Evolutionary conservation across 2,113 vertebrate species (phyloP), one percentile per base, ranked within the genome.

Genomic region (Amphiprion ocellaris): DNA sequence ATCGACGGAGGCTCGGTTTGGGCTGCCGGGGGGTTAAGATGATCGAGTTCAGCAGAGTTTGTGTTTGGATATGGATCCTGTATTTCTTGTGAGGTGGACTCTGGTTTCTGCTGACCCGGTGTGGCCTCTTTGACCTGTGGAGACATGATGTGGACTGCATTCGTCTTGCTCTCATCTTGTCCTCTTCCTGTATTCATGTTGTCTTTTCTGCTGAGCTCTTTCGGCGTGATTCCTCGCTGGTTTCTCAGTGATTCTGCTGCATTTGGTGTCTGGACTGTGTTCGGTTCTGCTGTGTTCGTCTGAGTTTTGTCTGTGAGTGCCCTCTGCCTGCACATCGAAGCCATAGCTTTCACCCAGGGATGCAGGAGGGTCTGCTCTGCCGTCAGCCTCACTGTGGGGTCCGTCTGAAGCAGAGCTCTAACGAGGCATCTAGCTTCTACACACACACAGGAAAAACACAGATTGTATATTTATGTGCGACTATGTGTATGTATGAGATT

Each of bases 381-480:
- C 0, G 96, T 97, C 84, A 96, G 95, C 65, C 98, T 95, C 72
- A 94, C 92, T 55, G 91, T 91, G 19, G 96, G 96, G 59, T 99
- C 95, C 9, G 96, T 92, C 88, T 96, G 95, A 88, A 99, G 88
- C 77, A 99, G 92, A 84, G 93, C 95, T 82, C 88, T 94, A 75
- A 99, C 95, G 60, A 99, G 94, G 81, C 93, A 94, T 96, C 95
- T 98, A 84, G 96, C 97, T 63, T 92, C 95, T 96, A 64, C 62
- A 82, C 52, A 63, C 21, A 81, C 24, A 65, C 4, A 59, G 30
- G 30, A 8, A 59, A 2, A 61, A 28, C 19, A 26, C n/a, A 0
- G 2, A 24, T 37, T 14, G 8, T 60, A 39, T 55, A 71, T 56
- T 58, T 41, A 21, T 54, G 2, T 60, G 5, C 30, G 16, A 17